Evolutionary conservation across 2,797 vertebrate genomes (phyloP), one percentile per base, ranked within the genome.

Genomic region (Myiotriccus ornatus): DNA sequence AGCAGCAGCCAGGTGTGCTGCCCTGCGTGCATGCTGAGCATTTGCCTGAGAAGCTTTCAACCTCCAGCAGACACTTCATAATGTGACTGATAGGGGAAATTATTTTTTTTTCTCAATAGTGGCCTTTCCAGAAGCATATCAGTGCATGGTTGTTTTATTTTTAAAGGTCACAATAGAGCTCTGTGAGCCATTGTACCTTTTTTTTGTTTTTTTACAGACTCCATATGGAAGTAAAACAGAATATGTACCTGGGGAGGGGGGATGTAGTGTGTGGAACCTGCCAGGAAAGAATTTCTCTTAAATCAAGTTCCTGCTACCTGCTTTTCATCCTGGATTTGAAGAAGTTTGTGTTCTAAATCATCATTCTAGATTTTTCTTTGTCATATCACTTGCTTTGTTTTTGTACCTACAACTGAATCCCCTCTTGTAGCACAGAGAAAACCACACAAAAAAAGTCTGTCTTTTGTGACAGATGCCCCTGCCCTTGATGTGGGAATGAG

Each of bases 151-250:
- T 91, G 30, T 84, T 96, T 90, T 83, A 57, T 95, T 96, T 96
- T 94, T 74, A 49, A 96, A 97, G 84, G 83, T 89, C 96, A 95
- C 77, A 89, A 60, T 28, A 90, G 90, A 95, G 53, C 53, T 84
- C 92, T 96, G 87, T 90, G 81, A 87, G 55, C 73, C 12, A 57
- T 41, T 73, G 46, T 67, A 25, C 4, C 8, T 77, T 50, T n/a
- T 30, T 63, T 47, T 25, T 86, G 19, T 53, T n/a, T 87, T 90
- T 95, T 95, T 85, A 90, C 57, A 84, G 69, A 84, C 43, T 95
- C 88, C 67, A 78, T 93, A 76, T 94, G 85, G 84, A 96, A 93
- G 41, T 95, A 80, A 94, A 95, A 46, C 6, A 68, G 81, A 88
- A 56, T 93, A 82, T 37, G 32, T 67, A 46, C 64, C 14, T 56